Percentiles rank a stretch among this genome's conserved stretches.
Evolutionary conservation across 2,888 invertebrate genomes (phyloP).

Genomic region (Itoplectis maculator): DNA sequence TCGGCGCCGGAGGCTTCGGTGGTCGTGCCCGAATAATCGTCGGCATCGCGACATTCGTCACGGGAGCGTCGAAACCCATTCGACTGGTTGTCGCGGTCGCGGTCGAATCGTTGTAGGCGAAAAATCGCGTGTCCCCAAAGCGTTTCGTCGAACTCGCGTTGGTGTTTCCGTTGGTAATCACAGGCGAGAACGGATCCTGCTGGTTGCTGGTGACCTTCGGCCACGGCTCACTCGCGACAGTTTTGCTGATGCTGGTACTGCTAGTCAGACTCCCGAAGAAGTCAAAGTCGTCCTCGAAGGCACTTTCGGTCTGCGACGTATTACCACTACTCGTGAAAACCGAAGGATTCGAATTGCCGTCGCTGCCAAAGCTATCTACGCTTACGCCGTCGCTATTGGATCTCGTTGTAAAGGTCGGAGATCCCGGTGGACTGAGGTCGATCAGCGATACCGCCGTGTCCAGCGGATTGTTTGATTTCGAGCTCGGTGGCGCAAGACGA

Average conservation of each 20-base stretch:
- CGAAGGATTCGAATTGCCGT: conserved; percentile 88
- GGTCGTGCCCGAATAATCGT: conserved; percentile 91
- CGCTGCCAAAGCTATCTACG: conserved; percentile 91
- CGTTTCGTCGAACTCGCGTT: conserved; percentile 72
- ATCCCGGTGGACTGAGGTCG: conserved; percentile 91
- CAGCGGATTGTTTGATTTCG: conserved; percentile 68
- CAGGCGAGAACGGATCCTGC: conserved; percentile 87
- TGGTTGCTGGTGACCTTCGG: conserved; percentile 79
- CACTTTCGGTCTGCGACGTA: conserved; percentile 91
- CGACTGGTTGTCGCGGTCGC: conserved; percentile 38
- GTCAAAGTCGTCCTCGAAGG: conserved; percentile 94
- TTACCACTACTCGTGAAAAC: conserved; percentile 87
- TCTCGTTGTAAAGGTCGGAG: conserved; percentile 90
- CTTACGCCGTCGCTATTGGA: conserved; percentile 91
- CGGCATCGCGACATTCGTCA: conserved; percentile 85
- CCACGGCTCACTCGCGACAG: conserved; percentile 86
- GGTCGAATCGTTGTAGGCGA: conserved; percentile 75
- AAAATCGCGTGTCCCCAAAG: conserved; percentile 77
- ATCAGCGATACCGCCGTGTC: conserved; percentile 86
- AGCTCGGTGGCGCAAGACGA: conserved; percentile 59
- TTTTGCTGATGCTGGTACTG: conserved; percentile 86
- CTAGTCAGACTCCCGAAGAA: conserved; percentile 87
- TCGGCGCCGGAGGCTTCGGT: conserved; percentile 86
- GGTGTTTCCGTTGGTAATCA: conserved; percentile 70
- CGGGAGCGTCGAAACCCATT: conserved; percentile 49